These are phyloP conservation scores for Sporophila hypoxantha DNA, from an alignment of 2,113 vertebrate genomes.

Conservation along the genomic window DNA sequence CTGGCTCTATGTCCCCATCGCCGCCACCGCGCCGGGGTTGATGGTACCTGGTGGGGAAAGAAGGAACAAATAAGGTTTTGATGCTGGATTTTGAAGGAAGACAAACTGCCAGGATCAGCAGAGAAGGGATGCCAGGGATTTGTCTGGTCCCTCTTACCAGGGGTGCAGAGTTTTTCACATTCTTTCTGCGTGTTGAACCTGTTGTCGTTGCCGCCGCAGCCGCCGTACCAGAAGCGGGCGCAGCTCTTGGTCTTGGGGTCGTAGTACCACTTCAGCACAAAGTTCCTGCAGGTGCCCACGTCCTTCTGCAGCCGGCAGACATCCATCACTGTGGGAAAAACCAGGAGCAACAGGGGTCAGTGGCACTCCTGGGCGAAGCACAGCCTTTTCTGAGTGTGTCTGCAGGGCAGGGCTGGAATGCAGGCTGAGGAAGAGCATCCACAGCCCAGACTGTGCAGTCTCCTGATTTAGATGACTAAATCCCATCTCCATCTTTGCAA, in stretches of 20 bases:
- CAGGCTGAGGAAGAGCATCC: not conserved
- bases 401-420: not conserved
- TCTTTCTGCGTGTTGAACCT: slow-evolving; percentile 82
- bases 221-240: slow-evolving; percentile 89
- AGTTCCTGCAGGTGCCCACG: slow-evolving; percentile 79
- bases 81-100: too few relatives aligned
- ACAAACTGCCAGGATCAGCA: not conserved
- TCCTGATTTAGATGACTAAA: not conserved
- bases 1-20: slow-evolving; percentile 75
- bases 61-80: not conserved
- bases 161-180: slow-evolving; percentile 80
- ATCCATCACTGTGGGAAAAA: slow-evolving; percentile 47
- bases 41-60: slow-evolving; percentile 50
- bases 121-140: not conserved
- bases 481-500: not conserved
- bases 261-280: slow-evolving; percentile 84
- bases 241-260: slow-evolving; percentile 76
- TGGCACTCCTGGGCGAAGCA: not conserved
- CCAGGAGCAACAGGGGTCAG: not conserved
- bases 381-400: not conserved
- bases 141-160: slow-evolving; percentile 67
- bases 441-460: not conserved
- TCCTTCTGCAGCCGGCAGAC: slow-evolving; percentile 81
- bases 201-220: slow-evolving; percentile 90
- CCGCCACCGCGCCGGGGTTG: slow-evolving; percentile 54